phyloP scores from a whole-genome alignment of 1,140 invertebrate genomes.

The Telenomus remus region DNA sequence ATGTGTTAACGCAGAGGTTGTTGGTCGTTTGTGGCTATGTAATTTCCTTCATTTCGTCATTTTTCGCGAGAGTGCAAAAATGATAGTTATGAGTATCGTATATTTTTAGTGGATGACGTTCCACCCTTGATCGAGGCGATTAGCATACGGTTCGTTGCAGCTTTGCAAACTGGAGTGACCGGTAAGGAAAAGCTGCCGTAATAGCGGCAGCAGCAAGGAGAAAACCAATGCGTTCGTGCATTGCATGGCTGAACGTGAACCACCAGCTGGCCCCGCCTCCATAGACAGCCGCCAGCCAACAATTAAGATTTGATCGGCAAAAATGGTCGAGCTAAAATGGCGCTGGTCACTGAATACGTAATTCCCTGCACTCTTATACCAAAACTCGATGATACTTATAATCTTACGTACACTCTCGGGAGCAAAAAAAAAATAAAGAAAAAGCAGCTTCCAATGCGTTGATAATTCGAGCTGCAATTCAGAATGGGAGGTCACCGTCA shows the following conservation, averaged over 20 bases:
- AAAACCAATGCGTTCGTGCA: constrained; percentile 72
- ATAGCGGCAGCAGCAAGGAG: constrained; percentile 61
- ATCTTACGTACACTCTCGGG: constrained; percentile 3
- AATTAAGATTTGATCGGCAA: constrained; percentile 78
- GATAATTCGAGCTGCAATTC: no score
- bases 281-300: constrained; percentile 76
- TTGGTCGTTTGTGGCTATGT: not conserved
- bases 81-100: constrained; percentile 40
- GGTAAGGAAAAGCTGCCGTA: constrained; percentile 56
- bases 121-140: constrained; percentile 56
- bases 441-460: no score
- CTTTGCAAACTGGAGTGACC: constrained; percentile 61
- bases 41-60: constrained; percentile 28
- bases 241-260: constrained; percentile 72
- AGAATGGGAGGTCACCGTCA: no score
- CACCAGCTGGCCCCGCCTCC: constrained; percentile 73
- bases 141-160: constrained; percentile 61
- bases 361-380: constrained; percentile 60
- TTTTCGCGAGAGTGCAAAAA: constrained; percentile 37
- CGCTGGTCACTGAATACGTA: constrained; percentile 74
- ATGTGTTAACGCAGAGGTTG: constrained; percentile 5
- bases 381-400: constrained; percentile 49
- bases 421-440: not conserved
- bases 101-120: constrained; percentile 49
- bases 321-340: constrained; percentile 77